These are phyloP conservation scores for Electrona antarctica DNA, from an alignment of 2,113 vertebrate genomes.

Conservation along the genomic window DNA sequence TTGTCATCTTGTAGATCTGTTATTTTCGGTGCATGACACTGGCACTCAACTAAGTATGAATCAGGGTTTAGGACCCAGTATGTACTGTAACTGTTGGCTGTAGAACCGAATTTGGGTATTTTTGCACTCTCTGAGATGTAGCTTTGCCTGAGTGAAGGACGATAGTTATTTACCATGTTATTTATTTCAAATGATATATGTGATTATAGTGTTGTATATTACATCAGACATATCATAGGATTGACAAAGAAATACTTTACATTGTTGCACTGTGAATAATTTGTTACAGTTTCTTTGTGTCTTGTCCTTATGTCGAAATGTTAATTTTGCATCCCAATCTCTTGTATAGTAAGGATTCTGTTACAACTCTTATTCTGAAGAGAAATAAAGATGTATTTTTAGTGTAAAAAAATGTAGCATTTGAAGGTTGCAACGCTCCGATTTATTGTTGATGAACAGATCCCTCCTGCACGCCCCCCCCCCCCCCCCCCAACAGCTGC, in stretches of 20 bases:
- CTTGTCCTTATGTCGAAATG: constrained; percentile 45
- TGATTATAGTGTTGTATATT: constrained; percentile 72
- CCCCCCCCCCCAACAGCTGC: constrained; percentile 51
- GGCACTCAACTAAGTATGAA: too few species aligned
- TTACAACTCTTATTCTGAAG: constrained; percentile 50
- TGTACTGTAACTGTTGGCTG: constrained; percentile 33
- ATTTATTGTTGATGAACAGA: constrained; percentile 62
- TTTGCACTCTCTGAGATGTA: constrained; percentile 76
- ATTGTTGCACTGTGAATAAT: constrained; percentile 67
- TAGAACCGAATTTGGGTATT: constrained; percentile 42
- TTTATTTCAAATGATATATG: constrained; percentile 72
- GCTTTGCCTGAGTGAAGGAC: constrained; percentile 75
- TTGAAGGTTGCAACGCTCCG: constrained; percentile 46
- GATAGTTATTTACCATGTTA: constrained; percentile 61
- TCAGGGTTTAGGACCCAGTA: constrained; percentile 13
- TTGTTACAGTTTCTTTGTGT: constrained; percentile 31
- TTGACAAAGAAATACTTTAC: constrained; percentile 44
- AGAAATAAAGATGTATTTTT: constrained; percentile 35
- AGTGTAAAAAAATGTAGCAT: constrained; percentile 79
- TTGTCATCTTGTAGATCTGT: too few species aligned
- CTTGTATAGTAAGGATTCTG: constrained; percentile 52
- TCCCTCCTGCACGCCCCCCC: constrained; percentile 72
- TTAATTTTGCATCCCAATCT: constrained; percentile 66
- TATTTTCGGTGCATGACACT: too few species aligned
- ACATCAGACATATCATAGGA: constrained; percentile 55